These are phyloP conservation scores for Lamellibrachia luymesi DNA, from an alignment of 1,140 invertebrate genomes.

Conservation along the genomic window DNA sequence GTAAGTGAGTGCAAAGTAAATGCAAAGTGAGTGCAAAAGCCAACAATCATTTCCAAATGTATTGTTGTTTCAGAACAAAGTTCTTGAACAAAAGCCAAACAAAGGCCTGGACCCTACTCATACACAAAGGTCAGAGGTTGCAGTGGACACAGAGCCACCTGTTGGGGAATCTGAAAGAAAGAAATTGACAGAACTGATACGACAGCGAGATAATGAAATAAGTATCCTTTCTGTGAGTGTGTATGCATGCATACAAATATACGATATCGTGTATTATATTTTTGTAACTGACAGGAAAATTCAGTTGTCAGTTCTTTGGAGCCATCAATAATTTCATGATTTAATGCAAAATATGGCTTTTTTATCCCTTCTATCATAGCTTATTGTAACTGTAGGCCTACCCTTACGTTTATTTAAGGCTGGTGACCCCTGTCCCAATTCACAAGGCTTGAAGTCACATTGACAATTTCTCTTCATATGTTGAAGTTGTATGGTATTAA, in stretches of 20 bases:
- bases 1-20: too few species aligned
- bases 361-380: neutral
- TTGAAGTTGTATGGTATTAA: neutral
- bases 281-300: neutral
- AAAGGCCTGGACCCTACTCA: neutral
- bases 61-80: conserved; percentile 11
- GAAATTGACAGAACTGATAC: conserved; percentile 49
- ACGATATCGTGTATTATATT: neutral
- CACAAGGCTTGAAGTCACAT: neutral
- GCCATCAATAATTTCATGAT: neutral
- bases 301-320: neutral
- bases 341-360: neutral
- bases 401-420: neutral
- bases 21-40: too few species aligned
- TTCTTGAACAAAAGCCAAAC: neutral
- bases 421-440: neutral
- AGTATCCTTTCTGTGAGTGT: conserved; percentile 47
- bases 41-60: neutral
- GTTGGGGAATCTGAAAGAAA: conserved; percentile 45
- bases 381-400: too few species aligned
- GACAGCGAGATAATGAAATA: conserved; percentile 58
- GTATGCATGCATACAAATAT: neutral
- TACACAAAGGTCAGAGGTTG: neutral
- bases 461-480: neutral
- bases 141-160: neutral